Evolutionary conservation across 2,113 vertebrate genomes (phyloP), one percentile per base, ranked within the genome.

Genomic region (Sylvia atricapilla): DNA sequence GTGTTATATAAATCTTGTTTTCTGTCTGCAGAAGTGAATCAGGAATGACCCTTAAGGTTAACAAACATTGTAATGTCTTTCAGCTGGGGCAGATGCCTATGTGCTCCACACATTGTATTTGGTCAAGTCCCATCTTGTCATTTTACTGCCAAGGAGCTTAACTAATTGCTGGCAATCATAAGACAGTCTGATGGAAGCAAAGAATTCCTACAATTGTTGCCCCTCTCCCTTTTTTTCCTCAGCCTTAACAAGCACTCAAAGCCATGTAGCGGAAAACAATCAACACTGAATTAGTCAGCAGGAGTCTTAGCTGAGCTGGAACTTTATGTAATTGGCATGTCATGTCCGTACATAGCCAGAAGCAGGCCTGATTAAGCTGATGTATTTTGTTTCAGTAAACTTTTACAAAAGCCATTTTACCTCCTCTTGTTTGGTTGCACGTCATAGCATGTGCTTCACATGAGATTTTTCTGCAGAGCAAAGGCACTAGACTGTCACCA

Each of bases 1-100:
- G 97, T 98, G 98, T 98, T 98, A 98, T 98, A 99, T 99, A 98
- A 99, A 99, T 99, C 99, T 99, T 99, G 98, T 99, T 99, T 99
- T 99, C 98, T 98, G 98, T 99, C 98, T 98, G 98, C 97, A 97
- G 98, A 98, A 99, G 98, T 99, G 99, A 99, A 99, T 99, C 99
- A 99, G 98, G 97, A 96, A 97, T 99, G 99, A 99, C 99, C 99
- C 97, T 94, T 50, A 96, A 98, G 99, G 99, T 99, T 99, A 99
- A 99, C 99, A 99, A 99, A 99, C 99, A 99, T 98, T 98, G 99
- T 99, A 98, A 98, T 98, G 98, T 98, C 98, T 99, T 98, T 99
- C 98, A 98, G 98, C 98, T 98, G 97, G 98, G 98, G 98, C 98
- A 98, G 97, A 98, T 98, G 98, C 97, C 98, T 98, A 98, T 98